Base-by-base conservation (phyloP, 1,140 invertebrate species). In the Philotrypesis tridentata region DNA sequence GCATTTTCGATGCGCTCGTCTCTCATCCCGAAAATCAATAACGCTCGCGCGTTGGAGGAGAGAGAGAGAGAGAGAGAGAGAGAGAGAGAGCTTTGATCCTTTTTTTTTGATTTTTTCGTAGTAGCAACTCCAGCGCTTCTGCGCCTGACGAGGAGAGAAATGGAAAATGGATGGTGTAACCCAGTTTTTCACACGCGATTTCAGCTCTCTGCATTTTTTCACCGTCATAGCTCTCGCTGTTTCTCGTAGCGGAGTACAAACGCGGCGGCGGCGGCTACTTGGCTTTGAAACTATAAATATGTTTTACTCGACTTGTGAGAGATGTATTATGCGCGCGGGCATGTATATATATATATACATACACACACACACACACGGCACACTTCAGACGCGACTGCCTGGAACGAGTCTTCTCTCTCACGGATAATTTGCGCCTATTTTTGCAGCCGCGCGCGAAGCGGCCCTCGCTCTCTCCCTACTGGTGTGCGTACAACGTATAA, bases 401-500 rank as follows among this genome's bases (percentile, higher is more conserved):
- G 48, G 17, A 55, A 55, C 48, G 48, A 55, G 48, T 55, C 48
- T n/a, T 55, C 48, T 55, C 21, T 55, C 48, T 55, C 48, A 55
- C 29, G 65, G 65, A 68, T 68, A 68, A 68, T 68, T 68, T 68
- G 48, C 48, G 65, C 29, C 65, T 68, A 68, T 68, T 68, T 68
- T 67, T 65, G 8, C 23, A 55, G 48, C 21, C 48, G 21, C 21
- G 48, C 21, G 48, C 4, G 1, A 17, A 1, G 12, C 40, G 21
- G 21, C 21, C n/a, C 48, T n/a, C 48, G 4, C 6, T 55, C 17
- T 48, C 43, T 48, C 48, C 9, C 33, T 37, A 3, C 9, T 55
- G 17, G 48, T n/a, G n/a, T n/a, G n/a, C n/a, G n/a, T n/a, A n/a
- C 7, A 21, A 11, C 11, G 12, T 43, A 12, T 7, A 43, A 43